Conservation (phyloP, 2,113 vertebrate genomes). For the Epinephelus fuscoguttatus region DNA sequence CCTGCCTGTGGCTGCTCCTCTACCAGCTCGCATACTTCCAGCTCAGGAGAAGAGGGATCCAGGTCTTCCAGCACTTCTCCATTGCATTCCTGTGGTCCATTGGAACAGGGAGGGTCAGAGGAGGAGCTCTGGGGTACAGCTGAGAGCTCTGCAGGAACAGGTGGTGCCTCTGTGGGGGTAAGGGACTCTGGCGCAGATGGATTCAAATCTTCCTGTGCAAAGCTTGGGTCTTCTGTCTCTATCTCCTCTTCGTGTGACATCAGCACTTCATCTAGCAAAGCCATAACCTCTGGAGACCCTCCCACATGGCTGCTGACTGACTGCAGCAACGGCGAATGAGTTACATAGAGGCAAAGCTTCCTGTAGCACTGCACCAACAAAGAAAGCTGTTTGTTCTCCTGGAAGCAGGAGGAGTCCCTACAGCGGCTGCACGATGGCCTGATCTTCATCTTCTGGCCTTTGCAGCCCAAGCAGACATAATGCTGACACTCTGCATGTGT, state of each 20-base stretch:
- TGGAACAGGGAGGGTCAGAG: constrained; percentile 86
- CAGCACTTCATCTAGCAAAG: constrained; percentile 91
- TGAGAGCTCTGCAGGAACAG: constrained; percentile 90
- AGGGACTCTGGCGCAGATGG: constrained; percentile 71
- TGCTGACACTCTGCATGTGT: constrained; percentile 95
- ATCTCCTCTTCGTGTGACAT: constrained; percentile 82
- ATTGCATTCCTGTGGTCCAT: constrained; percentile 91
- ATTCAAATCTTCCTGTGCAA: constrained; percentile 55
- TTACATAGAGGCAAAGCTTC: constrained; percentile 95
- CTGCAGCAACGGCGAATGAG: constrained; percentile 90
- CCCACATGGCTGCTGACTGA: constrained; percentile 90
- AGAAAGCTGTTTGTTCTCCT: constrained; percentile 95
- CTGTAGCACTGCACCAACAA: constrained; percentile 95
- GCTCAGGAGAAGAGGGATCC: constrained; percentile 89
- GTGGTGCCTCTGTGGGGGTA: constrained; percentile 81
- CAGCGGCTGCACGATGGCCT: constrained; percentile 95
- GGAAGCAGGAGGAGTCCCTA: constrained; percentile 95
- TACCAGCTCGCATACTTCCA: constrained; percentile 82
- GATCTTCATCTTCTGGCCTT: constrained; percentile 96
- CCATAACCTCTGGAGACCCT: constrained; percentile 92
- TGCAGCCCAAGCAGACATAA: constrained; percentile 94
- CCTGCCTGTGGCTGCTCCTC: constrained; percentile 89
- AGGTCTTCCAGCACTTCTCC: constrained; percentile 89
- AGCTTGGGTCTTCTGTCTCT: constrained; percentile 44
- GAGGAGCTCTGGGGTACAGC: constrained; percentile 80